These are phyloP conservation scores for Drosophila auraria DNA, from an alignment of 1,140 invertebrate genomes.

Conservation along the genomic window DNA sequence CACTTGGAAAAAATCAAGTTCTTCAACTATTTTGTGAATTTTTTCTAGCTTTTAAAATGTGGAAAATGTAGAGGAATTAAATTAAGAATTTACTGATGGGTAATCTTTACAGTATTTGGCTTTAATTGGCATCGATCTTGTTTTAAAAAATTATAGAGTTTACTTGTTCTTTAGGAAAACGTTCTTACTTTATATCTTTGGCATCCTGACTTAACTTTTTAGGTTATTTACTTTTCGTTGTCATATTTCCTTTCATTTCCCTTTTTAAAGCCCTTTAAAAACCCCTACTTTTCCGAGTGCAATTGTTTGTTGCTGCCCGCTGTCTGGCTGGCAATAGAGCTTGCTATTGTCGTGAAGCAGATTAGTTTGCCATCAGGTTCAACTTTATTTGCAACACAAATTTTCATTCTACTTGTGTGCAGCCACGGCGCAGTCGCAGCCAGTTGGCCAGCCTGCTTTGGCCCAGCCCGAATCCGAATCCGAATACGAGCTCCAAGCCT, in stretches of 20 bases:
- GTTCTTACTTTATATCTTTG: too few species aligned
- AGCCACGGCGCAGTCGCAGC: slow-evolving; percentile 50
- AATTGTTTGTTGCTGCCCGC: slow-evolving; percentile 46
- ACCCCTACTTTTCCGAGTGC: slow-evolving; percentile 9
- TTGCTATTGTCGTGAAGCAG: slow-evolving; percentile 82
- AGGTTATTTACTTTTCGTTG: too few species aligned
- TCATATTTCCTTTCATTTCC: not conserved
- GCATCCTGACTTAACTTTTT: too few species aligned
- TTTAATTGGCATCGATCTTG: not conserved
- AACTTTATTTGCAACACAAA: slow-evolving; percentile 84
- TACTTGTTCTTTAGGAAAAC: too few species aligned
- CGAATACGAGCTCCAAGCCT: slow-evolving; percentile 6
- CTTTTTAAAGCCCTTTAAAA: not conserved
- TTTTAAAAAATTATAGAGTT: not conserved
- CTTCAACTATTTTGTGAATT: not conserved
- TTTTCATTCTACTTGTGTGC: slow-evolving; percentile 80
- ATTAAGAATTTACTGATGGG: not conserved
- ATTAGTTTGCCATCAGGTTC: slow-evolving; percentile 83
- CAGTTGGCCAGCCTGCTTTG: slow-evolving; percentile 10
- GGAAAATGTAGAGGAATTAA: not conserved
- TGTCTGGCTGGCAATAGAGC: slow-evolving; percentile 64
- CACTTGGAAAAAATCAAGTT: slow-evolving; percentile 11
- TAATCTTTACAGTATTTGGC: not conserved
- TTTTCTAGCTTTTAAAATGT: not conserved
- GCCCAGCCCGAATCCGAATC: slow-evolving; percentile 21